Base-by-base conservation (phyloP, 1,140 invertebrate genomes). In the Euwallacea similis region DNA sequence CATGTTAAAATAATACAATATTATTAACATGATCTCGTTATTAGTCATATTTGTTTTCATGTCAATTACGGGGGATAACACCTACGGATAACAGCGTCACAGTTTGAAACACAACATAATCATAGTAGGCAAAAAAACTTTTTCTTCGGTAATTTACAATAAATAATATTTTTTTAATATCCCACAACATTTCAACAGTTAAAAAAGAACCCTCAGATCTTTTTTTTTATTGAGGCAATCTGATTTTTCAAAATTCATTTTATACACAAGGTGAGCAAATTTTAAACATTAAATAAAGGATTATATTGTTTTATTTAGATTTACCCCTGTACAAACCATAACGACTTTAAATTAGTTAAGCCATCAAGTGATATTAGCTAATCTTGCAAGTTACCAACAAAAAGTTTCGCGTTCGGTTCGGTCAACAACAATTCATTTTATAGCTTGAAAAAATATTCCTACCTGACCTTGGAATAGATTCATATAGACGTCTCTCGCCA, bases 41-140 rank as follows among this genome's bases (percentile, higher is more conserved):
- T 56, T 42, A 8, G n/a, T 21, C 69, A 71, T 71, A n/a, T 59
- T 54, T 9, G 69, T 71, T 60, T 59, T 66, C 8, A 71, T 59
- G n/a, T 59, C 15, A 42, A 71, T 61, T 8, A 33, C 42, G 66
- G 62, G 21, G 9, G 33, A 11, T 16, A 71, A 67, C 11, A 7
- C 41, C 69, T 71, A 42, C 4, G 44, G 64, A 2, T 33, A 41
- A 10, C 7, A 66, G 15, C 42, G 15, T 7, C n/a, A 58, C 10
- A 53, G 11, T 42, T n/a, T 6, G 6, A 60, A 41, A 68, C 44
- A 21, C 42, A 47, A 50, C 0, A 33, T 9, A 62, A 33, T 33
- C 1, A 33, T 1, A 33, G 4, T 33, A 33, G 21, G 1, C 21
- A 62, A 47, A 66, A 21, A 55, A 15, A 4, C 58, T 55, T 58